phyloP scores from a whole-genome alignment of 2,797 vertebrate genomes.

The Sebastes flavidus region DNA sequence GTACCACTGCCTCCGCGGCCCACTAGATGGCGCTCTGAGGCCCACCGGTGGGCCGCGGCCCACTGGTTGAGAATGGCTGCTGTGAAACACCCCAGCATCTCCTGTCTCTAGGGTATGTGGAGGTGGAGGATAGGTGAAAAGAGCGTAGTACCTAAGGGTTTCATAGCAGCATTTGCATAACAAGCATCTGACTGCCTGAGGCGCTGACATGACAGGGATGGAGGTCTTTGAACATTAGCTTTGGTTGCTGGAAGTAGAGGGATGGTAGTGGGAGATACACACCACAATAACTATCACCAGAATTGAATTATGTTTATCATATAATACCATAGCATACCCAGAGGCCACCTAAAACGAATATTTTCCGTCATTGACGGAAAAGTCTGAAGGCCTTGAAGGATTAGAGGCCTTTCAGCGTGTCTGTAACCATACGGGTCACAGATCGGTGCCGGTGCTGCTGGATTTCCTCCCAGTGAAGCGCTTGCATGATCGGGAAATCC shows the following conservation, averaged over 20 bases:
- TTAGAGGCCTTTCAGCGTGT: too few species aligned
- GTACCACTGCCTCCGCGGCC: too few species aligned
- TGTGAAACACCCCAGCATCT: not conserved
- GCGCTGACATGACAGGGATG: conserved; percentile 5
- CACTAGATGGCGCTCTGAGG: too few species aligned
- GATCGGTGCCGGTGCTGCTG: too few species aligned
- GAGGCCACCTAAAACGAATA: too few species aligned
- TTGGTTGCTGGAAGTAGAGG: not conserved
- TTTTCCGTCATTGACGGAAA: too few species aligned
- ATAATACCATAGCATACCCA: not conserved
- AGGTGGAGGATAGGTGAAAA: conserved; percentile 18
- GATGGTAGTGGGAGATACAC: not conserved
- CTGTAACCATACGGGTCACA: too few species aligned
- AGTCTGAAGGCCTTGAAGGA: too few species aligned
- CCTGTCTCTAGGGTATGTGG: conserved; percentile 1
- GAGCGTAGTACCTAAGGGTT: conserved; percentile 27
- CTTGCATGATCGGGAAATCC: too few species aligned
- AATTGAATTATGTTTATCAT: not conserved
- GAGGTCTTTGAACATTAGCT: conserved; percentile 30
- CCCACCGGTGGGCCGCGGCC: too few species aligned
- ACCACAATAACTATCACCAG: not conserved
- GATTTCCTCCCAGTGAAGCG: too few species aligned
- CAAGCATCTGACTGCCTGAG: conserved; percentile 23
- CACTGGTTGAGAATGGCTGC: too few species aligned
- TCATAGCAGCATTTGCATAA: conserved; percentile 47